These are phyloP conservation scores for Eulithis prunata DNA, from an alignment of 2,888 invertebrate species.

Conservation along the genomic window DNA sequence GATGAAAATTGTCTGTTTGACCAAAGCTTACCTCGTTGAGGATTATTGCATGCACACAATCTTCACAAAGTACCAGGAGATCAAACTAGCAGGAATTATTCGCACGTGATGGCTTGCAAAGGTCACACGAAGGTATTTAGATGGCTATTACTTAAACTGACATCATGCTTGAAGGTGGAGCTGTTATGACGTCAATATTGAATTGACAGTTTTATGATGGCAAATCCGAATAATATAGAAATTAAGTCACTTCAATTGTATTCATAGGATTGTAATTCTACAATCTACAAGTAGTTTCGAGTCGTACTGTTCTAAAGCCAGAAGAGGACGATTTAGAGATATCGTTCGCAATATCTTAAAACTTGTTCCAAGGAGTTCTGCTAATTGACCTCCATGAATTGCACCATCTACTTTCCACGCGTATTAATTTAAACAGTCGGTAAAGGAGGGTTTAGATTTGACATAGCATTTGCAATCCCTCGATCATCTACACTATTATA, in stretches of 20 bases:
- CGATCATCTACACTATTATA: too few relatives aligned
- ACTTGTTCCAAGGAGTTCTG: too few relatives aligned
- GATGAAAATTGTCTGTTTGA: too few relatives aligned
- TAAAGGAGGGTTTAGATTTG: too few relatives aligned
- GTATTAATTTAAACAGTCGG: too few relatives aligned
- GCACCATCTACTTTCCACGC: background rate
- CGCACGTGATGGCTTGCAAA: background rate
- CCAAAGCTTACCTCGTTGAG: too few relatives aligned
- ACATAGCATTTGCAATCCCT: too few relatives aligned
- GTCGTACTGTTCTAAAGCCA: too few relatives aligned
- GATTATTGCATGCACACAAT: too few relatives aligned
- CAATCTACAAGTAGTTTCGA: background rate
- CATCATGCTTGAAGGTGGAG: slow-evolving; percentile 4
- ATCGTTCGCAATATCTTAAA: too few relatives aligned
- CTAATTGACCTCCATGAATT: background rate
- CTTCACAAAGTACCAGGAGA: slow-evolving; percentile 24
- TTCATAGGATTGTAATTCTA: too few relatives aligned
- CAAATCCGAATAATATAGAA: background rate
- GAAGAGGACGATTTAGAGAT: too few relatives aligned
- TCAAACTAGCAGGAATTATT: background rate
- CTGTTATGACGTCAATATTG: background rate
- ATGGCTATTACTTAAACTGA: background rate
- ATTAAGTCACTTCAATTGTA: background rate
- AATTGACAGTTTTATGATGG: background rate
- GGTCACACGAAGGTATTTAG: background rate